Base-by-base conservation (phyloP, 1,140 invertebrate genomes). In the Drosophila pandora region DNA sequence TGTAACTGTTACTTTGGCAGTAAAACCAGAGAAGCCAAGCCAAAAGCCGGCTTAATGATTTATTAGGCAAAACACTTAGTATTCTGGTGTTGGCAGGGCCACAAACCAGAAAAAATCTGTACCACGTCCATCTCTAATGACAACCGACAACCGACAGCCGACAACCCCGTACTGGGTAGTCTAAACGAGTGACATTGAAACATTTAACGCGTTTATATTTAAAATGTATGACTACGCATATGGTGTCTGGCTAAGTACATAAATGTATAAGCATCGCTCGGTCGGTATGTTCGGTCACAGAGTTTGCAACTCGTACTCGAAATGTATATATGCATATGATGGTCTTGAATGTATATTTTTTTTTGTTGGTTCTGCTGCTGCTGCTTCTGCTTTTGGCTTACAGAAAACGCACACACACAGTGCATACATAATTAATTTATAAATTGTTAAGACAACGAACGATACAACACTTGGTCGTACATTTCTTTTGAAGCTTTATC, bases 351-450 rank as follows among this genome's bases (percentile, higher is more conserved):
- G 8, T 17, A 21, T 37, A 37, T 37, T 37, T 37, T 37, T 37
- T 37, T 34, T 37, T 37, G 10, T 37, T 12, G 64, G 22, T 25
- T 48, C 62, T 55, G 62, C 61, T 63, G 60, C 21, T 50, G 21
- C 5, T n/a, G 23, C 54, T 53, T 53, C 45, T 62, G 30, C 54
- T 77, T 67, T 70, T 76, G 76, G 62, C 70, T 73, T 57, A 62
- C 47, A 67, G 39, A 34, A 34, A 48, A 62, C 52, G 70, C 72
- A 72, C 72, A 72, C 58, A 60, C 60, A 56, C 76, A 69, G 65
- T 65, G 77, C 72, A 79, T 80, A 70, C 76, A 80, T 80, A 80
- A 80, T 80, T 80, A 76, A 80, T 80, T 80, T 80, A 76, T 64
- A 80, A 80, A 80, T 79, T 80, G 77, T 79, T 80, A 72, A 72